phyloP scores from a whole-genome alignment of 64 coral and sea anemone genomes.

The Pachyseris speciosa region DNA sequence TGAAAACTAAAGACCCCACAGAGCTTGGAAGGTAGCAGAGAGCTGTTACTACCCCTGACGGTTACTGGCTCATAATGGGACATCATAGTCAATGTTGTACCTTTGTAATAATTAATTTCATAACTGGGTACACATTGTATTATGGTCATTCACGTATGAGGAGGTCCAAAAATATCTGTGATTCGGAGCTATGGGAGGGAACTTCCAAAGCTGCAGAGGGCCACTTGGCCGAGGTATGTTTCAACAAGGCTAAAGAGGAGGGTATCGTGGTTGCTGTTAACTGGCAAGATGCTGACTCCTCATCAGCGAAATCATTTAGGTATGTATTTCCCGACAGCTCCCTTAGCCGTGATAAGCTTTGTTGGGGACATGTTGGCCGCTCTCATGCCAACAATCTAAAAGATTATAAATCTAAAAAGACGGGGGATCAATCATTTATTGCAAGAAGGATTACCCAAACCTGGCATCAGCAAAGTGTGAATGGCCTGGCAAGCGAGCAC shows the following conservation, averaged over 20 bases:
- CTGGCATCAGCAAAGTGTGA: slow-evolving; percentile 4
- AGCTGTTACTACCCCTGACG: slow-evolving; percentile 18
- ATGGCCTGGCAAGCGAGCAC: slow-evolving; percentile 30
- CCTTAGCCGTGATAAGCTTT: slow-evolving; percentile 21
- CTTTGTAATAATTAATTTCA: slow-evolving; percentile 26
- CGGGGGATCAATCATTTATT: neutral
- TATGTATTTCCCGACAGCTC: neutral
- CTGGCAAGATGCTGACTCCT: slow-evolving; percentile 52
- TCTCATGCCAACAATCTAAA: slow-evolving; percentile 40
- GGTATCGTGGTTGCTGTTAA: slow-evolving; percentile 19
- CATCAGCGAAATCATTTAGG: slow-evolving; percentile 28
- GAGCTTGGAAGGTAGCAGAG: slow-evolving; percentile 34
- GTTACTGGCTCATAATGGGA: slow-evolving; percentile 40
- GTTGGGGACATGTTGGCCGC: slow-evolving; percentile 35
- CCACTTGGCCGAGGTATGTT: slow-evolving; percentile 14
- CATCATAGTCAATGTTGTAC: slow-evolving; percentile 60
- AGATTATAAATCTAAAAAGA: neutral
- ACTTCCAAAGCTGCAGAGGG: slow-evolving; percentile 6
- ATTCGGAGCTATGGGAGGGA: neutral
- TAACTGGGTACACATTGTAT: slow-evolving; percentile 3
- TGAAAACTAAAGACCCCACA: slow-evolving; percentile 28
- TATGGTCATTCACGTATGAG: slow-evolving; percentile 12
- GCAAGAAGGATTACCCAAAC: neutral
- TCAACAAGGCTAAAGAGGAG: slow-evolving; percentile 25
- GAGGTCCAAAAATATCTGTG: neutral